A percentile compares a stretch with the other conserved stretches of the same genome.
Evolutionary conservation across 92 coral and sea anemone genomes (phyloP).

Genomic region (Muricea muricata): DNA sequence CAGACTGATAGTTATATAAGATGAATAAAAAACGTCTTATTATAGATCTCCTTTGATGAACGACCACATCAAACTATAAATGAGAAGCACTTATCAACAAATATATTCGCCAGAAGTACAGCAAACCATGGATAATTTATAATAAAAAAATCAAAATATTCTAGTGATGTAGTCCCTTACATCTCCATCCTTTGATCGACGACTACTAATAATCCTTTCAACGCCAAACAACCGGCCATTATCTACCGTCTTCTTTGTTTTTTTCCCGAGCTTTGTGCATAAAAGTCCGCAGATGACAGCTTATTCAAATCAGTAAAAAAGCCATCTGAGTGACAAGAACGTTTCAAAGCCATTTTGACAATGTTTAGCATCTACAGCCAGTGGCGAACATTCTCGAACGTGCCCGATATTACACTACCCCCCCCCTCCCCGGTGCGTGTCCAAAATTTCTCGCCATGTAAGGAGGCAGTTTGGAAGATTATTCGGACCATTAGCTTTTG

Average conservation of each 20-base stretch:
- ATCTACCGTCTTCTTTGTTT: neutral
- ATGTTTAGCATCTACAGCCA: neutral
- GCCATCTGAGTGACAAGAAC: neutral
- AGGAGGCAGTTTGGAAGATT: too few species aligned
- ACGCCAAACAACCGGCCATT: neutral
- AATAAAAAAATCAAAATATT: neutral
- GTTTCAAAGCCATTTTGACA: constrained; percentile 10
- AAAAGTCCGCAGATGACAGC: neutral
- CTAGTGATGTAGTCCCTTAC: neutral
- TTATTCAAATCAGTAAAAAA: neutral
- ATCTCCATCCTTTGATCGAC: neutral
- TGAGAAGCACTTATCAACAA: neutral
- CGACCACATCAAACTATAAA: neutral
- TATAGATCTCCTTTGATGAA: neutral
- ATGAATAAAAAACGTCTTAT: too few species aligned
- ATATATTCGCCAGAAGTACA: neutral
- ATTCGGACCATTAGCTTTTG: too few species aligned
- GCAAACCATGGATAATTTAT: neutral
- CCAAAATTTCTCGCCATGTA: too few species aligned
- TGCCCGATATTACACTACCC: too few species aligned
- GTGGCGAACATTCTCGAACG: constrained; percentile 5
- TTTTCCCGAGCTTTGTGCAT: neutral
- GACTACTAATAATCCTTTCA: neutral
- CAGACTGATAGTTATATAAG: too few species aligned
- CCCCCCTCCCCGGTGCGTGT: too few species aligned